Percentiles rank a stretch among this genome's conserved stretches.
These are phyloP conservation scores for Stomatorhinus walkeri DNA, from an alignment of 2,797 vertebrate species.

Conservation along the genomic window DNA sequence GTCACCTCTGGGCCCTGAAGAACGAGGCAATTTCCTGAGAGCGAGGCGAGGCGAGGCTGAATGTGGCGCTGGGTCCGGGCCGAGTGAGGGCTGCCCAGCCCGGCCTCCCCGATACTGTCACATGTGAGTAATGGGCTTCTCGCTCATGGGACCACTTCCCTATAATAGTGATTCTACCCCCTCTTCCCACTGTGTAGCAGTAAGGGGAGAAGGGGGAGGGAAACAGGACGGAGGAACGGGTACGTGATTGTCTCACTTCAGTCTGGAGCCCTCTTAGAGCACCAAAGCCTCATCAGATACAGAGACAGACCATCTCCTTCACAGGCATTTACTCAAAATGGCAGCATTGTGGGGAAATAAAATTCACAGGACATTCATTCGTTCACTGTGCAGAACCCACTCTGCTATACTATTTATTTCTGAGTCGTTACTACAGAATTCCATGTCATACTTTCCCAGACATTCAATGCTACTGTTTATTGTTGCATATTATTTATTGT, in stretches of 20 bases:
- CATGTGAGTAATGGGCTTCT: conserved; percentile 69
- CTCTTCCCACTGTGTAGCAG: conserved; percentile 50
- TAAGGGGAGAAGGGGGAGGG: neutral
- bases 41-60: conserved; percentile 32
- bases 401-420: neutral
- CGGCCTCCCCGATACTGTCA: conserved; percentile 68
- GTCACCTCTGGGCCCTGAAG: conserved; percentile 68
- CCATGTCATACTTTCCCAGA: neutral
- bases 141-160: conserved; percentile 56
- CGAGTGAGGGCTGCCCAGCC: conserved; percentile 40
- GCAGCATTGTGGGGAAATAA: neutral
- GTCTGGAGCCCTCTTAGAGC: neutral
- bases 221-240: neutral
- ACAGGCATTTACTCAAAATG: neutral
- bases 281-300: neutral
- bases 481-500: neutral
- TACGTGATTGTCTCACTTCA: neutral
- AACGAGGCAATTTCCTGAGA: conserved; percentile 74
- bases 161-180: conserved; percentile 68
- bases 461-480: neutral
- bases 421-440: neutral
- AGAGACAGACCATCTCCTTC: neutral
- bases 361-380: neutral
- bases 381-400: neutral
- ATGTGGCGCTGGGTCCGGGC: conserved; percentile 41